These are phyloP conservation scores for Dynastes grantii DNA, from an alignment of 2,888 invertebrate genomes.

Conservation along the genomic window DNA sequence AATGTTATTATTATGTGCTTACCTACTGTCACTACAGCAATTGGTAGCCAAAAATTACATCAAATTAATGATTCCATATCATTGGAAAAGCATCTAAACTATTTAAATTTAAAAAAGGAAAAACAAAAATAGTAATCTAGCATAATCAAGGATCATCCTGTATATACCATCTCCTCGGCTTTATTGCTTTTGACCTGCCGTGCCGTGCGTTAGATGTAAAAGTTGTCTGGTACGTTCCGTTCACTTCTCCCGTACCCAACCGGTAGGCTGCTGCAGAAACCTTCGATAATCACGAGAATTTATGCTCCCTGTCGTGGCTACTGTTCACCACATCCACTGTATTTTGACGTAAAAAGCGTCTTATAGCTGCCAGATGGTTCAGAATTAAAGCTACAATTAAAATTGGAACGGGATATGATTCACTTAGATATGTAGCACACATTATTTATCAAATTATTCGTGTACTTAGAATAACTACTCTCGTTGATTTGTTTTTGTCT, in stretches of 20 bases:
- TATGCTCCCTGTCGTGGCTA: constrained; percentile 50
- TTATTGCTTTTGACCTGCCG: constrained; percentile 29
- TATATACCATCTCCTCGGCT: constrained; percentile 13
- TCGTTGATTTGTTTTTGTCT: no score
- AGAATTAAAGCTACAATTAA: constrained; percentile 1
- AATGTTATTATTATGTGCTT: no score
- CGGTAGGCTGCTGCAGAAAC: constrained; percentile 49
- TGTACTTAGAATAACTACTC: no score
- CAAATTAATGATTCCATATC: no score
- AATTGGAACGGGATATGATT: not conserved
- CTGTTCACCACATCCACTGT: constrained; percentile 50
- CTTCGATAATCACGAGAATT: constrained; percentile 53
- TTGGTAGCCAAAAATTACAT: no score
- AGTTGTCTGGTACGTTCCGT: constrained; percentile 24
- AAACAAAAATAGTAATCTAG: not conserved
- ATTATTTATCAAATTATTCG: no score
- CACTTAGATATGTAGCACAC: no score
- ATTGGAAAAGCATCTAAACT: no score
- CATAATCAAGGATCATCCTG: not conserved
- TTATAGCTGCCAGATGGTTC: not conserved
- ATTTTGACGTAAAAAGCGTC: constrained; percentile 38
- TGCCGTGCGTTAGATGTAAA: constrained; percentile 32
- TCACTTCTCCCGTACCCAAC: constrained; percentile 16
- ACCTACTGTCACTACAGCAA: no score
- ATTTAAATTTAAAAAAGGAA: no score